phyloP scores from a whole-genome alignment of 2,888 invertebrate genomes.

The Lamellibrachia columna region DNA sequence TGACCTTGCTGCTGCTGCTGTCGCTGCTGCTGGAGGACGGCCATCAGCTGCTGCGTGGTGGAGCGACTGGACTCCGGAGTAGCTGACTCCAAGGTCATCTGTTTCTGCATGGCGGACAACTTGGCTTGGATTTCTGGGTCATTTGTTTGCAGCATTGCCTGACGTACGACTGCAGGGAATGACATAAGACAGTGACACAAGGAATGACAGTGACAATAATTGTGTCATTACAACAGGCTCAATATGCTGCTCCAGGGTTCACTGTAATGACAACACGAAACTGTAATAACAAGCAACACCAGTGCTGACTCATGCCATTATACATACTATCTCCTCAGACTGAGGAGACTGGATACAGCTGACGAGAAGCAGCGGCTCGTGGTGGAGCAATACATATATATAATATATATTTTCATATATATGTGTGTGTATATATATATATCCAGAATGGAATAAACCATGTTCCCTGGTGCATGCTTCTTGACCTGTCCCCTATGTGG shows the following conservation, averaged over 20 bases:
- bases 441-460: neutral
- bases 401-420: too few species aligned
- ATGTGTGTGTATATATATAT: too few species aligned
- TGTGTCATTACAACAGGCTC: neutral
- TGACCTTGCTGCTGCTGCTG: neutral
- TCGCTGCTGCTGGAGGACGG: slow-evolving; percentile 28
- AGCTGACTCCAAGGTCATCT: slow-evolving; percentile 43
- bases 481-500: neutral
- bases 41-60: slow-evolving; percentile 20
- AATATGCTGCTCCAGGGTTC: neutral
- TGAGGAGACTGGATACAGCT: slow-evolving; percentile 59
- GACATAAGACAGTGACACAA: neutral
- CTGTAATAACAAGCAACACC: too few species aligned
- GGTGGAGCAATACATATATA: slow-evolving; percentile 66
- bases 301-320: too few species aligned
- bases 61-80: slow-evolving; percentile 22
- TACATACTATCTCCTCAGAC: neutral
- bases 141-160: slow-evolving; percentile 88
- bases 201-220: neutral
- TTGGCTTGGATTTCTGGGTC: slow-evolving; percentile 94
- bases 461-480: too few species aligned
- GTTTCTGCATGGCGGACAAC: slow-evolving; percentile 84
- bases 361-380: slow-evolving; percentile 70
- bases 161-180: slow-evolving; percentile 81
- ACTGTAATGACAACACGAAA: neutral